Conservation (phyloP, 2,888 invertebrate species). For the Nudaria mundana region DNA sequence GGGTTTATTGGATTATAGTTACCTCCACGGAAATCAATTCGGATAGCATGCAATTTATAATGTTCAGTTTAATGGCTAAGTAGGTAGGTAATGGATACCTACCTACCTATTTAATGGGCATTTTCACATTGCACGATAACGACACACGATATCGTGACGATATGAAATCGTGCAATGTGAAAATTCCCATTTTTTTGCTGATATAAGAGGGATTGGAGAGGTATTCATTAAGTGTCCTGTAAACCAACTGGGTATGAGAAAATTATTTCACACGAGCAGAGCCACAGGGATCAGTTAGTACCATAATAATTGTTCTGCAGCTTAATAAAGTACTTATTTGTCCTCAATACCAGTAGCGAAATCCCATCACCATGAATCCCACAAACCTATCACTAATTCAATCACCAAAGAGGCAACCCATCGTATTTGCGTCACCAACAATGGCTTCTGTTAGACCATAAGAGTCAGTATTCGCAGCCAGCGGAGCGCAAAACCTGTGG, state of each 20-base stretch:
- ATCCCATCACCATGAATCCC: slow-evolving; percentile 14
- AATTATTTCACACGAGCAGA: too few relatives aligned
- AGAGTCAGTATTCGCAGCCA: slow-evolving; percentile 53
- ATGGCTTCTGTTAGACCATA: slow-evolving; percentile 11
- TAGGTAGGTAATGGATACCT: not conserved
- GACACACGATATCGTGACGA: too few relatives aligned
- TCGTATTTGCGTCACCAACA: slow-evolving; percentile 32
- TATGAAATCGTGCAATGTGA: too few relatives aligned
- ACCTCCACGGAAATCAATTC: slow-evolving; percentile 9
- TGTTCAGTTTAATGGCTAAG: not conserved
- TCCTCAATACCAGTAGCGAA: slow-evolving; percentile 10
- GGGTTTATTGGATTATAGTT: slow-evolving; percentile 24
- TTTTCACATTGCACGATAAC: too few relatives aligned
- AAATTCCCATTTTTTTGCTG: too few relatives aligned
- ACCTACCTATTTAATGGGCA: not conserved
- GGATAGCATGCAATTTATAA: not conserved
- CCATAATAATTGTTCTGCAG: not conserved
- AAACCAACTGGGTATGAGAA: too few relatives aligned
- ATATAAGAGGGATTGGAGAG: too few relatives aligned
- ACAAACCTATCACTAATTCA: slow-evolving; percentile 42
- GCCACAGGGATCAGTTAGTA: not conserved
- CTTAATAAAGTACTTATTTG: not conserved
- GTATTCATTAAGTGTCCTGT: too few relatives aligned
- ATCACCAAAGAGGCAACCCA: slow-evolving; percentile 44
- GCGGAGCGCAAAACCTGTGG: slow-evolving; percentile 59